phyloP scores from a whole-genome alignment of 2,888 invertebrate genomes.

The Drosophila peninsularis region DNA sequence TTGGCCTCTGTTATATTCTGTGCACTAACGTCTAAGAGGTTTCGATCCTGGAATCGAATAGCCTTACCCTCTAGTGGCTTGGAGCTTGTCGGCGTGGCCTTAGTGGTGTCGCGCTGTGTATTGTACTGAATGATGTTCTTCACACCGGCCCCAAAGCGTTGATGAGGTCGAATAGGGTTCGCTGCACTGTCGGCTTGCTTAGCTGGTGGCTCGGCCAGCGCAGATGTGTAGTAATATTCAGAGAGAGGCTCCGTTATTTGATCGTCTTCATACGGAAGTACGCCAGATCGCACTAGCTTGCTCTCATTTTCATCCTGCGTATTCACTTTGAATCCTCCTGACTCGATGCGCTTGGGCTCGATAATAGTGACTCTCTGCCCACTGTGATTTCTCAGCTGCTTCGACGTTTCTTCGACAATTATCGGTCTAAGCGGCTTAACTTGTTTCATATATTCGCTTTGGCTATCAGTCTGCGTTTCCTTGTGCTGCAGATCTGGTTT shows the following conservation, averaged over 20 bases:
- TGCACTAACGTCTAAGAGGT: background rate
- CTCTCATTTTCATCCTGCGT: background rate
- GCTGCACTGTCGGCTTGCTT: background rate
- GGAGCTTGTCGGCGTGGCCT: background rate
- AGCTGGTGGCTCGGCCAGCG: background rate
- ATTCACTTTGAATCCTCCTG: fast-evolving
- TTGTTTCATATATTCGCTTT: no score
- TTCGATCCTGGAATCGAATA: background rate
- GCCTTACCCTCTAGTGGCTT: background rate
- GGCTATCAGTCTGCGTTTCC: conserved; percentile 24
- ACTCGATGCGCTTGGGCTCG: background rate
- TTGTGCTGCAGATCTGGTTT: conserved; percentile 15
- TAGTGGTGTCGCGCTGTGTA: background rate
- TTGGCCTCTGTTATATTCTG: background rate
- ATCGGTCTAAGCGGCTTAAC: no score
- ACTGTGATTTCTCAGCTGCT: background rate
- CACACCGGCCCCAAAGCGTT: background rate
- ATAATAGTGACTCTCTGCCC: no score
- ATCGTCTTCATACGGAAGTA: background rate
- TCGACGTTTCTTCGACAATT: background rate
- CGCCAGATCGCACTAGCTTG: background rate
- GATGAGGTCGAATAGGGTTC: background rate
- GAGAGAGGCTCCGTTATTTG: no score
- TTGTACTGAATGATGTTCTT: background rate
- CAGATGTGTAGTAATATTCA: background rate